Evolutionary conservation across 2,888 invertebrate genomes (phyloP), one percentile per base, ranked within the genome.

Genomic region (Parapristionchus giblindavisi): DNA sequence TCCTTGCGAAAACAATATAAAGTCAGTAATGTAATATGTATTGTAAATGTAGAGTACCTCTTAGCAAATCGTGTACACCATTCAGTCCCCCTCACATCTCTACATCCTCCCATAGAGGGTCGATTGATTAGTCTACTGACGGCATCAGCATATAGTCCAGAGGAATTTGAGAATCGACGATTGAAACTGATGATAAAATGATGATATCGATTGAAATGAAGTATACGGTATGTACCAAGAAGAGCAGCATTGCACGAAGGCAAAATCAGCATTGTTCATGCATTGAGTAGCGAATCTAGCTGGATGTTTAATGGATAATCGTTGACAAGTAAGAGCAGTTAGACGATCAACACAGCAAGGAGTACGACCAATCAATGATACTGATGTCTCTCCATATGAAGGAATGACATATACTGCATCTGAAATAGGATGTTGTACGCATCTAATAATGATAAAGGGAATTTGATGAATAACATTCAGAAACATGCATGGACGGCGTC

Each of bases 341-440:
- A 86, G 63, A 34, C 86, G 61, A 75, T 86, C 86, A 21, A 83
- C 71, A 76, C 86, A 86, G 73, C 86, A 86, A 6, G 86, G 86
- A 32, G 86, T 86, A 63, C 81, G 78, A n/a, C 83, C 85, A 32
- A 65, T 74, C 8, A 84, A 61, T 6, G 73, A 73, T 4, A 36
- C 54, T 11, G 68, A 51, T 27, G 68, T 65, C 36, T 65, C 63
- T 27, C 63, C 63, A n/a, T n/a, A n/a, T n/a, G n/a, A n/a, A n/a
- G n/a, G n/a, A n/a, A n/a, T n/a, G n/a, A n/a, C n/a, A n/a, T n/a
- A n/a, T n/a, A n/a, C n/a, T n/a, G n/a, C n/a, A n/a, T n/a, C n/a
- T n/a, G n/a, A n/a, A n/a, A n/a, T n/a, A n/a, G n/a, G n/a, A n/a
- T n/a, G n/a, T n/a, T n/a, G n/a, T n/a, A n/a, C n/a, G n/a, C n/a